Evolutionary conservation across 1,140 invertebrate species (phyloP), one percentile per base, ranked within the genome.

Genomic region (Microplitis mediator): DNA sequence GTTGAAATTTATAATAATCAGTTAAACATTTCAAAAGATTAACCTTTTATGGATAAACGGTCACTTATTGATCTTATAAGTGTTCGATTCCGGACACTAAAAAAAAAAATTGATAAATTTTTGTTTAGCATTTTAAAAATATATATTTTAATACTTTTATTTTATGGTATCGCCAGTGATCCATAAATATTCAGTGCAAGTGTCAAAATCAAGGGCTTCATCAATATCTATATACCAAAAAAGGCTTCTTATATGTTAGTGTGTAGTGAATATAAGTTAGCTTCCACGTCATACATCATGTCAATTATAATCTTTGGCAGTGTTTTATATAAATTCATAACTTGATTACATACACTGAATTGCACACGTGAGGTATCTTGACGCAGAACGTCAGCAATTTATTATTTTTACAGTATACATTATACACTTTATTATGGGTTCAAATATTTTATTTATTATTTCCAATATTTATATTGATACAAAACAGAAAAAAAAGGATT

Each of bases 241-340:
- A 73, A 68, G 74, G 74, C 74, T 75, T 75, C 74, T 39, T 62
- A 68, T 11, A 9, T 45, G 11, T 45, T 11, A 45, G 8, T 45
- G 39, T 45, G 39, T 45, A 45, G 39, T 45, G 39, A 9, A 56
- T 73, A 80, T 78, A 78, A 76, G 78, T 80, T 82, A 78, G 76
- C 78, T 78, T 81, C 78, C 75, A 62, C 67, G 69, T 62, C 67
- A 66, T 23, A 72, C 74, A 58, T 72, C 74, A 77, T 72, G 72
- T 66, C 77, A 78, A 58, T 61, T 58, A 66, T 65, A 74, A 75
- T 39, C 56, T 50, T 45, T 69, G 71, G 68, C 76, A 80, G 67
- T 85, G 81, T 84, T 85, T 83, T 81, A 83, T 84, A 84, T 82
- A 81, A 85, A 84, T 83, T 83, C 64, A 77, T 84, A 85, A 85